Evolutionary conservation across 2,888 invertebrate species (phyloP).

Genomic region (Syrista parreyssii): DNA sequence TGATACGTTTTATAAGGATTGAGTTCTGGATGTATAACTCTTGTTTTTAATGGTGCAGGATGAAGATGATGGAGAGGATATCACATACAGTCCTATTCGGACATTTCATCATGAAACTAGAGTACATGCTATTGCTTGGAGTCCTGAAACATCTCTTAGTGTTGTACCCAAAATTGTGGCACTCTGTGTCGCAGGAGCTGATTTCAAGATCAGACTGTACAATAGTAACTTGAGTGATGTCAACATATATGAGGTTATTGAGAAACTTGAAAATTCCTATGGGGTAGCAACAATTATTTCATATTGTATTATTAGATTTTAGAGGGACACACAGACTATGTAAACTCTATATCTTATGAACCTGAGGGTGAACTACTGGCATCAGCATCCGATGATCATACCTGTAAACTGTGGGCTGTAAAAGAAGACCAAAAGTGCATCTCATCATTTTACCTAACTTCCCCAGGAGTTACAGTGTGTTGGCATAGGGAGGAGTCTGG

Average conservation of each 20-base stretch:
- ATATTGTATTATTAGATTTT: slow-evolving; percentile 64
- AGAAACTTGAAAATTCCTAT: slow-evolving; percentile 14
- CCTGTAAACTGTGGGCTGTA: slow-evolving; percentile 76
- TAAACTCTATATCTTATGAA: slow-evolving; percentile 78
- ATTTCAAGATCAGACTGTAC: slow-evolving; percentile 70
- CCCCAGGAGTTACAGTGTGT: slow-evolving; percentile 75
- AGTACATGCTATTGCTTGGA: slow-evolving; percentile 71
- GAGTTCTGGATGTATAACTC: background rate
- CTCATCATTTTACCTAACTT: slow-evolving; percentile 73
- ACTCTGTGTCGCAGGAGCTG: slow-evolving; percentile 70
- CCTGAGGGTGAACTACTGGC: slow-evolving; percentile 76
- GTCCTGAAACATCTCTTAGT: slow-evolving; percentile 73
- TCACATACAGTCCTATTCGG: slow-evolving; percentile 69
- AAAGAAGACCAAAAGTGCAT: slow-evolving; percentile 68
- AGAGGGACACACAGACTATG: slow-evolving; percentile 75
- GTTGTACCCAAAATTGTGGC: slow-evolving; percentile 71
- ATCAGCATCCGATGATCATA: slow-evolving; percentile 82
- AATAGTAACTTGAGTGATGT: slow-evolving; percentile 69
- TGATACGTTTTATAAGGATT: background rate
- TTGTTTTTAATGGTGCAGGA: slow-evolving; percentile 55
- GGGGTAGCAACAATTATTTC: slow-evolving; percentile 1
- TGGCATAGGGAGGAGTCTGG: slow-evolving; percentile 78
- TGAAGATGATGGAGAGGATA: slow-evolving; percentile 67
- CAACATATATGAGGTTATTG: slow-evolving; percentile 66
- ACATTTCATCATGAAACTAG: slow-evolving; percentile 71